These are phyloP conservation scores for Euwallacea fornicatus DNA, from an alignment of 1,140 invertebrate genomes.

Conservation along the genomic window DNA sequence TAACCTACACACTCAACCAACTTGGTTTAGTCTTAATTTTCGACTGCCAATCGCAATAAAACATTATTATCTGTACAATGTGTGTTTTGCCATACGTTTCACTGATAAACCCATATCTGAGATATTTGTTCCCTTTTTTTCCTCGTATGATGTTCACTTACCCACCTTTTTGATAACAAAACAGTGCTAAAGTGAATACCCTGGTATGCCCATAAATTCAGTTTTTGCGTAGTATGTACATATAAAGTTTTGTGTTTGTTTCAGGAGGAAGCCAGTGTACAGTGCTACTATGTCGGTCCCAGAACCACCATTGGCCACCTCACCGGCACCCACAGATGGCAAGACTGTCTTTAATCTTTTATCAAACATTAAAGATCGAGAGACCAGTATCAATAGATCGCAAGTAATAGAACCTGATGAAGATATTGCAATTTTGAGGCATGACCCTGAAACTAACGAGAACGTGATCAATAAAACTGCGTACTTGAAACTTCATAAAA, in stretches of 20 bases:
- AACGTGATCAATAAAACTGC: conserved; percentile 41
- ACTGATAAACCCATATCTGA: too few relatives aligned
- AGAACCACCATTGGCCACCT: conserved; percentile 3
- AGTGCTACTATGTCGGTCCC: conserved; percentile 19
- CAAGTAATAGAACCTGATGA: conserved; percentile 25
- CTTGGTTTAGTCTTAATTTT: too few relatives aligned
- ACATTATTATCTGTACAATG: too few relatives aligned
- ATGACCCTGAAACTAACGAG: conserved; percentile 29
- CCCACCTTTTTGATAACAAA: too few relatives aligned
- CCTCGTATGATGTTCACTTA: too few relatives aligned
- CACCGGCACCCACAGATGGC: neutral
- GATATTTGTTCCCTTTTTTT: too few relatives aligned
- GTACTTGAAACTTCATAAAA: conserved; percentile 46
- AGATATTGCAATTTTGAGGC: conserved; percentile 38
- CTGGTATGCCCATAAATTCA: too few relatives aligned
- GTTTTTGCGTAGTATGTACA: too few relatives aligned
- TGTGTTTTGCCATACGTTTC: too few relatives aligned
- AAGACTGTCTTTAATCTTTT: conserved; percentile 32
- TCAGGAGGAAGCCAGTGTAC: conserved; percentile 32
- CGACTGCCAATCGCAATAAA: too few relatives aligned
- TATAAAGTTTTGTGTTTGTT: conserved; percentile 14
- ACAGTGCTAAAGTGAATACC: too few relatives aligned
- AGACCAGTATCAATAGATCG: neutral
- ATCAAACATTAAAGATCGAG: conserved; percentile 18
- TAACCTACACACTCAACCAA: too few relatives aligned